phyloP scores from a whole-genome alignment of 2,888 invertebrate species.

The Cenopis cana region DNA sequence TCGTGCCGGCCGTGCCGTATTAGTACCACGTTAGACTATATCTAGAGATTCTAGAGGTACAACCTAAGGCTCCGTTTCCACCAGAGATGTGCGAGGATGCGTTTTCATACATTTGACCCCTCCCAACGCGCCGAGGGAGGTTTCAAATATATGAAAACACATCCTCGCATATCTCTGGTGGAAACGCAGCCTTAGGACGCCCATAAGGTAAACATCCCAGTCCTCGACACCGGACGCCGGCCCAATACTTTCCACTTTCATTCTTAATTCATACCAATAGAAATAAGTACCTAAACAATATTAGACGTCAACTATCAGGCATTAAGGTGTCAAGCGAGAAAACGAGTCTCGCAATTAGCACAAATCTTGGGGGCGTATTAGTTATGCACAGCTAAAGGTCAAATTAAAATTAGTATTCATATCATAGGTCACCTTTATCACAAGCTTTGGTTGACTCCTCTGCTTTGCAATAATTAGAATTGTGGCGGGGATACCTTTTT shows the following conservation, averaged over 20 bases:
- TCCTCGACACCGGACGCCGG: background rate
- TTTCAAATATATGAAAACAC: too few relatives aligned
- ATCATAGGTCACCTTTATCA: constrained; percentile 35
- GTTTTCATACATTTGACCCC: too few relatives aligned
- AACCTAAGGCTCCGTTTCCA: too few relatives aligned
- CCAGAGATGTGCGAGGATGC: too few relatives aligned
- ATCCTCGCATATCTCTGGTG: too few relatives aligned
- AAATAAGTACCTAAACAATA: background rate
- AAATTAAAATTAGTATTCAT: constrained; percentile 35
- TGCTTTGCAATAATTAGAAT: background rate
- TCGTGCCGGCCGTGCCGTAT: too few relatives aligned
- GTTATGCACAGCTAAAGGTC: constrained; percentile 39
- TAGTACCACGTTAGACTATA: too few relatives aligned
- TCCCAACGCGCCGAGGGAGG: too few relatives aligned
- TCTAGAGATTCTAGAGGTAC: too few relatives aligned
- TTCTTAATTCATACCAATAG: background rate
- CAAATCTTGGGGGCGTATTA: constrained; percentile 25
- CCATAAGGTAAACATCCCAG: background rate
- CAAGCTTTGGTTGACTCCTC: constrained; percentile 13
- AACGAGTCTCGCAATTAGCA: constrained; percentile 26
- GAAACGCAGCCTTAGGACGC: too few relatives aligned
- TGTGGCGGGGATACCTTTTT: background rate
- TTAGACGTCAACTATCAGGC: too few relatives aligned
- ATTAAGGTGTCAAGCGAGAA: too few relatives aligned
- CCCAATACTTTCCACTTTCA: background rate